Base-by-base conservation (phyloP, 2,797 vertebrate species). In the Pogoniulus pusillus region DNA sequence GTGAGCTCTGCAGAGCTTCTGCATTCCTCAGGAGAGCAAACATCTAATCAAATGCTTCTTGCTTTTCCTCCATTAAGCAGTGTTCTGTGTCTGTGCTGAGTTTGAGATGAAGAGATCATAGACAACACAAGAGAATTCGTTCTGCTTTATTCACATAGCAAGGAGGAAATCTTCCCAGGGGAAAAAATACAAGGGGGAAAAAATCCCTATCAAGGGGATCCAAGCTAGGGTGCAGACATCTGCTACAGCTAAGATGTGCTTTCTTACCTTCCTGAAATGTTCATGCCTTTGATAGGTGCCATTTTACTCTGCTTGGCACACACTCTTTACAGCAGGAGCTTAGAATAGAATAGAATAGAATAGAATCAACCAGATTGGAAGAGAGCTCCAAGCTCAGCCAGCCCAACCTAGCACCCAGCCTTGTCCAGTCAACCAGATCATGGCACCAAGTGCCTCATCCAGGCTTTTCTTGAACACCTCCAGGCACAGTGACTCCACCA, bases 21-120 rank as follows among this genome's bases (percentile, higher is more conserved):
- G 34, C 49, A 22, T 88, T 92, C 78, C 93, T 95, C 90, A 49
- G 64, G 91, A 96, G 81, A 93, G 88, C 81, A 94, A 92, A 84
- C 93, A 86, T 93, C 88, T 93, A 94, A 94, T 95, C 88, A 93
- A 95, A 93, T 74, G 68, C 65, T 58, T 84, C 81, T 91, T 93
- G 81, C 90, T 95, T 92, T 88, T 70, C 81, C 75, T 82, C 78
- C 83, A 85, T 94, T 95, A 93, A 89, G 81, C 64, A 82, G 10
- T 74, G 65, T 79, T 90, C 30, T 43, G 74, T 93, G 74, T 91
- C 90, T 73, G 54, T 92, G 91, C 75, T 73, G 91, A 84, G 94
- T 71, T 84, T 70, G 74, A 93, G 93, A 93, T 91, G 81, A 81
- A 88, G 82, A 79, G 91, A 94, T 95, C 88, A 82, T 22, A 94